Evolutionary conservation across 2,113 vertebrate species (phyloP).

Genomic region (Sinocyclocheilus maitianheensis): DNA sequence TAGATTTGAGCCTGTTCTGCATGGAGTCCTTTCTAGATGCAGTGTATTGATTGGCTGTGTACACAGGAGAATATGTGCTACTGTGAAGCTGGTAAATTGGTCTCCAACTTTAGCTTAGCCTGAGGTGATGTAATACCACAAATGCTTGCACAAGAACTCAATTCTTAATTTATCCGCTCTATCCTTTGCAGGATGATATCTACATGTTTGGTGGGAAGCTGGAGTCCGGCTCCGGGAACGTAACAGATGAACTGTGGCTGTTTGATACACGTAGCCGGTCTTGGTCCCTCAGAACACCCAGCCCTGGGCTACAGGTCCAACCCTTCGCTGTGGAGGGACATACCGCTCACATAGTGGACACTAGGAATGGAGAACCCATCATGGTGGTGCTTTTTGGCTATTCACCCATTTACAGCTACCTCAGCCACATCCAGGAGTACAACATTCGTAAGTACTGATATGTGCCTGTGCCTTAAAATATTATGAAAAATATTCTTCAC

Average conservation of each 20-base stretch:
- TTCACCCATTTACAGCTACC: constrained; percentile 87
- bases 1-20: not conserved
- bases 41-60: constrained; percentile 5
- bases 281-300: constrained; percentile 79
- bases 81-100: not conserved
- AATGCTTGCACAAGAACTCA: not conserved
- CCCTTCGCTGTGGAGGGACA: constrained; percentile 89
- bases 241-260: constrained; percentile 88
- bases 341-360: constrained; percentile 82
- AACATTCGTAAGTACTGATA: constrained; percentile 80
- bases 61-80: constrained; percentile 3
- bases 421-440: constrained; percentile 89
- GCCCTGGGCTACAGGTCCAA: constrained; percentile 70
- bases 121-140: not conserved
- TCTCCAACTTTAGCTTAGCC: not conserved
- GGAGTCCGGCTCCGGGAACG: constrained; percentile 80
- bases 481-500: not conserved
- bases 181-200: constrained; percentile 78
- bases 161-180: not conserved
- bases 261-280: constrained; percentile 83
- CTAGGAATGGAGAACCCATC: constrained; percentile 80
- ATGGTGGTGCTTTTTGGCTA: constrained; percentile 91
- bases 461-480: not conserved
- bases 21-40: not conserved
- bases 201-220: constrained; percentile 94